Evolutionary conservation across 1,140 invertebrate species (phyloP).

Genomic region (Octopus bimaculoides): DNA sequence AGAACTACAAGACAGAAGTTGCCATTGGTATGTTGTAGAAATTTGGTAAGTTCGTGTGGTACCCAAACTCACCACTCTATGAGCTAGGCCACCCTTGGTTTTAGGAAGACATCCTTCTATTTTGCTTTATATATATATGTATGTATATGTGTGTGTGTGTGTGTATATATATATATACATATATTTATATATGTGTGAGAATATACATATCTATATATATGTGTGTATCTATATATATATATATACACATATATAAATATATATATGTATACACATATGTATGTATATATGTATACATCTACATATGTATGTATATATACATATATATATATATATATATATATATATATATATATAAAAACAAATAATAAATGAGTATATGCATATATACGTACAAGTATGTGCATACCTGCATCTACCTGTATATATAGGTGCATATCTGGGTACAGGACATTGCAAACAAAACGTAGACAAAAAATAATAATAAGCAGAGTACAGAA

Average conservation of each 20-base stretch:
- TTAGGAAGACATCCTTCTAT: background rate
- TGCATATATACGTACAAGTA: background rate
- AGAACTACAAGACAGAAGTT: too few species aligned
- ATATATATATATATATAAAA: slow-evolving; percentile 1
- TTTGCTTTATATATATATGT: background rate
- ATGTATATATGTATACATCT: background rate
- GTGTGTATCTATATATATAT: background rate
- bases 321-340: slow-evolving; percentile 1
- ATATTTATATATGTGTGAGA: background rate
- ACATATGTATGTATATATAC: background rate
- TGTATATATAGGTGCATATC: background rate
- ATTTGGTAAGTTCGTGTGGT: too few species aligned
- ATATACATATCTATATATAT: background rate
- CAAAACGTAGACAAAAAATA: too few species aligned
- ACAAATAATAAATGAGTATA: background rate
- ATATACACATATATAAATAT: background rate
- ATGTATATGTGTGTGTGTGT: background rate
- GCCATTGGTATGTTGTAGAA: too few species aligned
- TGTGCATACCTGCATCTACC: background rate
- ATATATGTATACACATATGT: background rate
- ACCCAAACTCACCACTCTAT: too few species aligned
- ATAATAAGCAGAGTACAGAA: too few species aligned
- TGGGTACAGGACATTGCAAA: too few species aligned
- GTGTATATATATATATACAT: background rate
- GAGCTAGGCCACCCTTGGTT: too few species aligned